These are phyloP conservation scores for Felis chaus DNA, from an alignment of 2,113 vertebrate genomes.

Conservation along the genomic window DNA sequence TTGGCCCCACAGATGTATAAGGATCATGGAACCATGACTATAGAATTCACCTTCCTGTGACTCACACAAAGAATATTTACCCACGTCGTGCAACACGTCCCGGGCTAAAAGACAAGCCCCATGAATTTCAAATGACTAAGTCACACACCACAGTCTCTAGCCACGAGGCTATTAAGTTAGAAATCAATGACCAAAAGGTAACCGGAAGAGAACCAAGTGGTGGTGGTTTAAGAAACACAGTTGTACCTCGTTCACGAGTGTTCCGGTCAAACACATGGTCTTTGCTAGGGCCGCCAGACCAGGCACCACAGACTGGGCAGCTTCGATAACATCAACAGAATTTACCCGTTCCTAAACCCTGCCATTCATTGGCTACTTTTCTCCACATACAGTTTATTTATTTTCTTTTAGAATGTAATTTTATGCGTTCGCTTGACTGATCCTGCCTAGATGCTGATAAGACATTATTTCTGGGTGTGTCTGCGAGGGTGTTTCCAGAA, in stretches of 20 bases:
- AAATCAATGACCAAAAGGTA: not conserved
- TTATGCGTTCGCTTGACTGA: not conserved
- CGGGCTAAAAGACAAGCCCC: not conserved
- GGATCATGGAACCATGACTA: not conserved
- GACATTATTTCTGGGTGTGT: not conserved
- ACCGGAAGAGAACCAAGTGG: not conserved
- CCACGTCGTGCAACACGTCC: not conserved
- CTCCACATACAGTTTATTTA: not conserved
- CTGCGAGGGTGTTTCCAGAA: not conserved
- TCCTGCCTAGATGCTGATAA: not conserved
- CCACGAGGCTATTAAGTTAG: not conserved
- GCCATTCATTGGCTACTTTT: not conserved
- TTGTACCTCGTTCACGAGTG: not conserved
- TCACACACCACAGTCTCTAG: not conserved
- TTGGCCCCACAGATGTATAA: not conserved
- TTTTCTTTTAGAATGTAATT: not conserved
- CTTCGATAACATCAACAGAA: not conserved
- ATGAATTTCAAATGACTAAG: not conserved
- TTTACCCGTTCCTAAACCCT: not conserved
- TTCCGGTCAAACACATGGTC: not conserved
- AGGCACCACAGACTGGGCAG: rapidly evolving
- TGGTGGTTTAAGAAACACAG: not conserved
- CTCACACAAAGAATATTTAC: not conserved
- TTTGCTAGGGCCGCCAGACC: not conserved
- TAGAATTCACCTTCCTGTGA: not conserved